These are phyloP conservation scores for Xerus rutilus DNA, from an alignment of 2,797 vertebrate species.

Conservation along the genomic window DNA sequence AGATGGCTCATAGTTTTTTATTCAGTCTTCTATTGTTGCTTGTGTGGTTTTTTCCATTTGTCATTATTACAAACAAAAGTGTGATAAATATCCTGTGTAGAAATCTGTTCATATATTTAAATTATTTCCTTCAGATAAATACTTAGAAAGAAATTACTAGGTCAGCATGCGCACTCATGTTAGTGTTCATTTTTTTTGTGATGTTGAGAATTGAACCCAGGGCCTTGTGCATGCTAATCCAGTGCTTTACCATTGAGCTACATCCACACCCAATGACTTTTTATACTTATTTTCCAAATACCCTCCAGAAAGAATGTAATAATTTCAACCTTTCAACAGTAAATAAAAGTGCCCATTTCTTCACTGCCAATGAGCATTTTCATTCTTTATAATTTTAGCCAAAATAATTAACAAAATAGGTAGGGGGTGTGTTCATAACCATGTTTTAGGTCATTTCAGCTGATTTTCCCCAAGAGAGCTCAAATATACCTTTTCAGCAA, in stretches of 20 bases:
- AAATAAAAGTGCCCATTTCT: background rate
- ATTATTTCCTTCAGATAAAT: constrained; percentile 62
- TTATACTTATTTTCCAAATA: constrained; percentile 56
- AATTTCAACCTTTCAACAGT: background rate
- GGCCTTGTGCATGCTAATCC: too few species aligned
- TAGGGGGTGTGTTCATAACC: background rate
- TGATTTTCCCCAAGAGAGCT: background rate
- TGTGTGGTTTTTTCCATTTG: constrained; percentile 38
- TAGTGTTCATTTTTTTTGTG: background rate
- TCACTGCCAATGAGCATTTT: background rate
- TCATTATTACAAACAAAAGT: constrained; percentile 47
- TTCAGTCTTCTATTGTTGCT: background rate
- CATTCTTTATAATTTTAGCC: background rate
- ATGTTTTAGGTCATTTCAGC: constrained; percentile 13
- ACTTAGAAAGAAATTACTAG: constrained; percentile 55
- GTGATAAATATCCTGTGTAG: background rate
- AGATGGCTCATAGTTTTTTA: constrained; percentile 8
- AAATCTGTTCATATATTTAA: constrained; percentile 52
- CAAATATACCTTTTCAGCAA: background rate
- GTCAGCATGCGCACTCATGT: background rate
- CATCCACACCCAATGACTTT: background rate
- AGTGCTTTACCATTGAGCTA: too few species aligned
- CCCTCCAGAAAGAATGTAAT: background rate
- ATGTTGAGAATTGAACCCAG: too few species aligned
- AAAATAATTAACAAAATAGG: background rate